These are phyloP conservation scores for Gymnodraco acuticeps DNA, from an alignment of 2,797 vertebrate species.

Conservation along the genomic window DNA sequence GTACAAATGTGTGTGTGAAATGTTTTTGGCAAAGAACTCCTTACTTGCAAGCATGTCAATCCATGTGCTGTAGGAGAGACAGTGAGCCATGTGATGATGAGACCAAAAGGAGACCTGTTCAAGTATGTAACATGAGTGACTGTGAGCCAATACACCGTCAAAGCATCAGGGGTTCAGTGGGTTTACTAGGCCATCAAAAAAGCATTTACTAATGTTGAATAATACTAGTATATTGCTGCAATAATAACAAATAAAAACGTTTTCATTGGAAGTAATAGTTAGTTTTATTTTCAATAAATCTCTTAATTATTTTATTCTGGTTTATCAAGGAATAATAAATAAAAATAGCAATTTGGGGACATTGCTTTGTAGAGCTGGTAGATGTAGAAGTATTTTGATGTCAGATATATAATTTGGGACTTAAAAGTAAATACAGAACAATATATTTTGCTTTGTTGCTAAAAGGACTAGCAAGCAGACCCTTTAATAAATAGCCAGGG, in stretches of 20 bases:
- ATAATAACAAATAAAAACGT: too few species aligned
- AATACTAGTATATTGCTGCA: too few species aligned
- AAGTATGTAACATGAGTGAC: background rate
- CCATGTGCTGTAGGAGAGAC: background rate
- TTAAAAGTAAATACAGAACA: background rate
- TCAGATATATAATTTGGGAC: background rate
- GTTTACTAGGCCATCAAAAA: too few species aligned
- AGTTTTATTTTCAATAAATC: too few species aligned
- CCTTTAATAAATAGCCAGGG: slow-evolving; percentile 27
- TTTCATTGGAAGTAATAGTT: too few species aligned
- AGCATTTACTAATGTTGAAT: too few species aligned
- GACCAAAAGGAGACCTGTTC: slow-evolving; percentile 1
- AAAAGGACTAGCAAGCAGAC: background rate
- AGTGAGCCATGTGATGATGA: background rate
- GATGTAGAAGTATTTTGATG: too few species aligned
- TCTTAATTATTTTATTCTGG: too few species aligned
- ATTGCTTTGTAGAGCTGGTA: background rate
- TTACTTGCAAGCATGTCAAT: background rate
- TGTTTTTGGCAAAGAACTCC: background rate
- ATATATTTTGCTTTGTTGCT: slow-evolving; percentile 3
- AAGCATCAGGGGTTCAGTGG: background rate
- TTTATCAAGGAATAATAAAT: too few species aligned
- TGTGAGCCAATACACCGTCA: background rate
- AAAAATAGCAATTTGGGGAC: background rate
- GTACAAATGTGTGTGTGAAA: background rate